phyloP scores from a whole-genome alignment of 2,888 invertebrate genomes.

The Dasypogon diadema region DNA sequence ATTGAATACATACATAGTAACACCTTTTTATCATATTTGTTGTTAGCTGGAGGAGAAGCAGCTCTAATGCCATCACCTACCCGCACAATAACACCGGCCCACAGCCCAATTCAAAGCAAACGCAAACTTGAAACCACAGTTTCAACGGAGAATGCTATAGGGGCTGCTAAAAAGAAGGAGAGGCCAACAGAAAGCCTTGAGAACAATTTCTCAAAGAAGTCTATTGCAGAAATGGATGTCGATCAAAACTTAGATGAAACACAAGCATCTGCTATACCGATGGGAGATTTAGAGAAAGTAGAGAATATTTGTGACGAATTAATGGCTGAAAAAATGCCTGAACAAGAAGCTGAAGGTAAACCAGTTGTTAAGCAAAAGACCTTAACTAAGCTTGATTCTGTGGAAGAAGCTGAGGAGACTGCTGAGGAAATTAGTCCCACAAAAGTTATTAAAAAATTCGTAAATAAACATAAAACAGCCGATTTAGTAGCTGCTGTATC shows the following conservation, averaged over 20 bases:
- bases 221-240: conserved; percentile 56
- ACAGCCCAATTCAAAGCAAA: conserved; percentile 74
- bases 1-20: no score
- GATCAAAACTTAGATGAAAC: conserved; percentile 48
- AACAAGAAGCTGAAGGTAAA: conserved; percentile 33
- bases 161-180: conserved; percentile 75
- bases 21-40: conserved; percentile 21
- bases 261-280: background rate
- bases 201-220: conserved; percentile 51
- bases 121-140: conserved; percentile 82
- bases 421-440: conserved; percentile 66
- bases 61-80: conserved; percentile 74
- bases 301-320: conserved; percentile 65
- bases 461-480: conserved; percentile 68
- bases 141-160: conserved; percentile 75
- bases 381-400: conserved; percentile 55
- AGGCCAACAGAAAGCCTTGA: conserved; percentile 66
- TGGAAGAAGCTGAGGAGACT: conserved; percentile 61
- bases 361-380: conserved; percentile 56
- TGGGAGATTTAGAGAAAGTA: conserved; percentile 62
- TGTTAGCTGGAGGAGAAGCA: conserved; percentile 68
- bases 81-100: conserved; percentile 71
- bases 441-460: conserved; percentile 68
- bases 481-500: conserved; percentile 67
- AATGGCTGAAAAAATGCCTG: conserved; percentile 57